Evolutionary conservation across 2,113 vertebrate genomes (phyloP), one percentile per base, ranked within the genome.

Genomic region (Toxostoma redivivum): DNA sequence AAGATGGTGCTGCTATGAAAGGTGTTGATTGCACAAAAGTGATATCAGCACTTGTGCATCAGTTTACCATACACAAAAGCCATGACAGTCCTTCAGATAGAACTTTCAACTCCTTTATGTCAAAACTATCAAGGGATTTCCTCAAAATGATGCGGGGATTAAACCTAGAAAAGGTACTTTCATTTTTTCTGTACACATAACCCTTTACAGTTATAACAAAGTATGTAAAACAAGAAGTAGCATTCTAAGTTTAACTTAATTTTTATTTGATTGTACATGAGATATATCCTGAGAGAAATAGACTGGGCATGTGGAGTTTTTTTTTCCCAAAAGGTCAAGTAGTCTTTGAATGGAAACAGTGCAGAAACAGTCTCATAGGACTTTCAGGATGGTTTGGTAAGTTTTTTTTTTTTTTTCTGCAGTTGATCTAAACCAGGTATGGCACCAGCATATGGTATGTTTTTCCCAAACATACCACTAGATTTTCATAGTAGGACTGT

Each of bases 351-450:
- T 11, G 14, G 53, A 84, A 96, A 78, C 71, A 60, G 45, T 35
- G 58, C 58, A 94, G 92, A 81, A 93, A 47, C 35, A 90, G 38
- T 80, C 86, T 86, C 62, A 72, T 50, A 57, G 77, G 58, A 88
- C 79, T 95, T 94, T 92, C 54, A 61, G 86, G 64, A 88, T 77
- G 66, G 58, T 88, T 90, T 93, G 27, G 31, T 66, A 88, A 71
- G 61, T 67, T 72, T 35, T 45, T 92, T 67, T 72, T 35, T 45
- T 92, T 93, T 96, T 96, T 87, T 44, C n/a, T 10, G 11, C 31
- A 54, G 79, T 90, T 97, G 95, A 96, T 88, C 67, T 93, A 94
- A 96, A 95, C 72, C 74, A 78, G 86, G 47, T 80, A 90, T 95
- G 94, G 86, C 95, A 97, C 30, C 54, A 73, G 71, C 42, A 88